A percentile compares a stretch with the other conserved stretches of the same genome.
Conservation (phyloP, 2,888 invertebrate genomes). For the Arctia plantaginis region DNA sequence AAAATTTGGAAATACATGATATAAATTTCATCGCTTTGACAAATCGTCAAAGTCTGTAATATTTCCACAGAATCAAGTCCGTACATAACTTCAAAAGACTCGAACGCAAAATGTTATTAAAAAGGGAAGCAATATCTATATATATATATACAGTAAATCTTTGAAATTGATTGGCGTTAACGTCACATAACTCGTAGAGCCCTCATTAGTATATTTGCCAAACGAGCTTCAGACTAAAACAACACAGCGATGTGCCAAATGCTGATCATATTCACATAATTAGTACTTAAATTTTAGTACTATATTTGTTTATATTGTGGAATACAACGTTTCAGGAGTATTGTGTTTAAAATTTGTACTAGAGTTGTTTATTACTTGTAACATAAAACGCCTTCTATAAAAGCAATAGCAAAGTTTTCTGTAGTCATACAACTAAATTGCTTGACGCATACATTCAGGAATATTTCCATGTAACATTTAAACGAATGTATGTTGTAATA, state of each 20-base stretch:
- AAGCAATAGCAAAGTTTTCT: slow-evolving; percentile 34
- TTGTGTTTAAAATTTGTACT: slow-evolving; percentile 21
- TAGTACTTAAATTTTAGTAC: slow-evolving; percentile 45
- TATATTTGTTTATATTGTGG: slow-evolving; percentile 33
- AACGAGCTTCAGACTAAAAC: slow-evolving; percentile 61
- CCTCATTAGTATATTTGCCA: slow-evolving; percentile 70
- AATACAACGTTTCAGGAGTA: slow-evolving; percentile 29
- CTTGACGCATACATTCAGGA: slow-evolving; percentile 7
- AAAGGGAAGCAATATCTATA: slow-evolving; percentile 9
- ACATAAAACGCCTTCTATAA: slow-evolving; percentile 35
- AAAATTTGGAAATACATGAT: slow-evolving; percentile 9
- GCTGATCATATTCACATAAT: slow-evolving; percentile 50
- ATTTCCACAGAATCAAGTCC: slow-evolving; percentile 16
- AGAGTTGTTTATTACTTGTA: slow-evolving; percentile 13
- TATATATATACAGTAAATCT: slow-evolving; percentile 21
- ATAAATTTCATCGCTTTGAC: slow-evolving; percentile 19
- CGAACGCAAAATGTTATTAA: slow-evolving; percentile 19
- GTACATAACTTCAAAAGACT: slow-evolving; percentile 20
- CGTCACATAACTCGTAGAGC: slow-evolving; percentile 49
- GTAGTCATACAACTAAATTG: slow-evolving; percentile 10
- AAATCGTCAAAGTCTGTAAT: slow-evolving; percentile 17
- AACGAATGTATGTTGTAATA: slow-evolving; percentile 2
- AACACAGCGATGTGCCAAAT: slow-evolving; percentile 65
- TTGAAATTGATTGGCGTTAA: slow-evolving; percentile 46
- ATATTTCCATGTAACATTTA: slow-evolving; percentile 5